Evolutionary conservation across 1,140 invertebrate species (phyloP), one percentile per base, ranked within the genome.

Genomic region (Olivierus martensii): DNA sequence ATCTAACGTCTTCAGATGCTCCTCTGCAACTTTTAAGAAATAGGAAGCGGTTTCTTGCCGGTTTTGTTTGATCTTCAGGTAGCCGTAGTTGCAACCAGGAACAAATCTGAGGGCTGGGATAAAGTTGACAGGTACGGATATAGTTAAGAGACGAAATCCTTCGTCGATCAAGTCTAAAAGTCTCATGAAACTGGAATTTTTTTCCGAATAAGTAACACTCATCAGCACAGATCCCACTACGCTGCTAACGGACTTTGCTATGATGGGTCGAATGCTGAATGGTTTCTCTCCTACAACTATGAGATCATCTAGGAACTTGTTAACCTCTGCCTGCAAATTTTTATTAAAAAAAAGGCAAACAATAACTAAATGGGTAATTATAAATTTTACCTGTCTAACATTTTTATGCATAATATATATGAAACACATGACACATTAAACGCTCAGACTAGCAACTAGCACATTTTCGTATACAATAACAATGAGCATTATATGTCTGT

Each of bases 211-310:
- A 6, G 87, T 73, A 0, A 87, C 79, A 15, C 83, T 84, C 87
- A 94, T 93, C 56, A 89, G 77, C 35, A 94, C 78, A 21, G 81
- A 82, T 66, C 88, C 91, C 53, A 95, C 91, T 0, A 94, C 86
- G 67, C 94, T 95, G 63, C 83, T 86, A 48, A 92, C 81, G 3
- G 84, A 79, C 53, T 83, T 76, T n/a, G 81, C 80, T 15, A 92
- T 71, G 3, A 79, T 69, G 0, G 79, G 77, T 4, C 82, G 82
- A 15, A 86, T 66, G 61, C 85, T 79, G 4, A 79, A 76, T 1
- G 84, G 75, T 11, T 72, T 70, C 0, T 79, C 79, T 41, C 77
- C 73, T 38, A 72, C 70, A 1, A 70, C 68, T 28, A 73, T 71
- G 37, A 91, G 62, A 17, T 76, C 75, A 1, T 70, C 67, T 11